Conservation (phyloP, 2,113 vertebrate species). For the Micromys minutus region DNA sequence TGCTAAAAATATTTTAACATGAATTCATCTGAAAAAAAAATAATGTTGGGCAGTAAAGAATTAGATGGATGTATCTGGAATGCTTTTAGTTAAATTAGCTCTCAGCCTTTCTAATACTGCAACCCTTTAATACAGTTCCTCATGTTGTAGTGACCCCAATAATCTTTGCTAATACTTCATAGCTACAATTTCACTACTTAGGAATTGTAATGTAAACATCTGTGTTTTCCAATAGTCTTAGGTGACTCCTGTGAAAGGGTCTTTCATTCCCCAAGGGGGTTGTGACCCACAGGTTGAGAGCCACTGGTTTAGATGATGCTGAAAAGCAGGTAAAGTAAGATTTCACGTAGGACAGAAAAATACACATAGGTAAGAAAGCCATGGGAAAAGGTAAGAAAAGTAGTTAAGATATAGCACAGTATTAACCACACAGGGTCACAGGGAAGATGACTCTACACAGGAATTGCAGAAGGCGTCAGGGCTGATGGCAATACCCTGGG, state of each 20-base stretch:
- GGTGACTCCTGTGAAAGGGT: background rate
- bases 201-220: background rate
- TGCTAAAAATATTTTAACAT: background rate
- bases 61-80: background rate
- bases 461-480: background rate
- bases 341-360: background rate
- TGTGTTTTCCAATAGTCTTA: background rate
- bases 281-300: background rate
- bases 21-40: constrained; percentile 11
- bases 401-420: background rate
- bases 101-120: background rate
- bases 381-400: background rate
- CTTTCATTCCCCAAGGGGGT: background rate
- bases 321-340: constrained; percentile 32
- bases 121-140: background rate
- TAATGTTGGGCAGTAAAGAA: background rate
- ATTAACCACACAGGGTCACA: background rate
- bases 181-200: background rate
- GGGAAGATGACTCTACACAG: background rate
- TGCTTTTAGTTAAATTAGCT: background rate
- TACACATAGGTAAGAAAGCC: background rate
- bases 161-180: background rate
- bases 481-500: background rate
- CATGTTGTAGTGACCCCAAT: background rate
- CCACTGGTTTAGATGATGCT: background rate